Percentiles rank a stretch among this genome's conserved stretches.
Evolutionary conservation across 2,888 invertebrate genomes (phyloP).

Genomic region (Celastrina argiolus): DNA sequence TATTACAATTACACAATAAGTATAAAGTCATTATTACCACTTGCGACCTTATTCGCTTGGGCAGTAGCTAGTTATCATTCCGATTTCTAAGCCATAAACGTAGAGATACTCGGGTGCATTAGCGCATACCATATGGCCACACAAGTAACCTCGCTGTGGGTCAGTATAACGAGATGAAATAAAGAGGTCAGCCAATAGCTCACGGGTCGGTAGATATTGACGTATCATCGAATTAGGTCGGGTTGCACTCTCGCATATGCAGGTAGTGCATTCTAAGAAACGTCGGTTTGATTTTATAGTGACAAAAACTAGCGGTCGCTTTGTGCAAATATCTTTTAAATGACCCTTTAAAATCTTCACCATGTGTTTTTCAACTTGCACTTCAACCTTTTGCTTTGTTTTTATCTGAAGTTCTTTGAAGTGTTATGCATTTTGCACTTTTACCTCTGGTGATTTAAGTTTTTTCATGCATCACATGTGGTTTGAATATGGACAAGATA

Average conservation of each 20-base stretch:
- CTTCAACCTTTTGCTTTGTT: neutral
- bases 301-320: conserved; percentile 10
- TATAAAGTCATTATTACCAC: neutral
- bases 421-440: neutral
- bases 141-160: conserved; percentile 49
- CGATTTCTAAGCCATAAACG: conserved; percentile 28
- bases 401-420: neutral
- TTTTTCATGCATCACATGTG: neutral
- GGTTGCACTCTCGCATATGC: conserved; percentile 40
- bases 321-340: conserved; percentile 15
- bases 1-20: neutral
- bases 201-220: conserved; percentile 41
- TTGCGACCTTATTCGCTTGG: neutral
- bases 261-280: conserved; percentile 71
- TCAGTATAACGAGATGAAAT: conserved; percentile 55
- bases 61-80: conserved; percentile 20
- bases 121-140: conserved; percentile 45
- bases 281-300: conserved; percentile 24
- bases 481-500: neutral
- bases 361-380: conserved; percentile 1
- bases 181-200: conserved; percentile 47
- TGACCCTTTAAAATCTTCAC: conserved; percentile 14
- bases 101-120: conserved; percentile 28
- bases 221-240: conserved; percentile 53
- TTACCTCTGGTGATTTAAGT: neutral